Base-by-base conservation (phyloP, 2,888 invertebrate genomes). In the Luperina testacea region DNA sequence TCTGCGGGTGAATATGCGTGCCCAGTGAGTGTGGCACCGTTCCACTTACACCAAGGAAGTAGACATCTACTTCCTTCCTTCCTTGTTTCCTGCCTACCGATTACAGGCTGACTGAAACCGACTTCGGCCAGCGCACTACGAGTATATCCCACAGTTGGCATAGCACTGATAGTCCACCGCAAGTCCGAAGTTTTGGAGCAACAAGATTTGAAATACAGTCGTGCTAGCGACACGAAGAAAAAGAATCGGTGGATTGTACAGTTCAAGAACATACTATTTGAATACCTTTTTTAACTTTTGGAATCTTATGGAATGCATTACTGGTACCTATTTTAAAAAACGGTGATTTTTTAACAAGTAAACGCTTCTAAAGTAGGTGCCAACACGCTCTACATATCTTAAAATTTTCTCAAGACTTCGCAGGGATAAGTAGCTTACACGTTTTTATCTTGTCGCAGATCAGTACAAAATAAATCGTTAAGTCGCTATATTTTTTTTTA, bases 401-500 rank as follows among this genome's bases (percentile, higher is more conserved):
- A 63, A 0, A 70, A 57, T 79, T 72, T 51, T 59, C 42, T 70
- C 42, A 27, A 7, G 17, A n/a, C n/a, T 61, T 27, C 15, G 3
- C 27, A 59, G 48, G 65, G 51, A 53, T 72, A 83, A 67, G 63
- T 64, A 53, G 57, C 42, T 27, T 15, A 67, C 11, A 48, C 27
- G 24, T 59, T 71, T 79, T 72, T 59, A 7, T 80, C 24, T 68
- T 27, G 42, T 76, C 45, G 3, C 32, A 68, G 73, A 80, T 67
- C 48, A 69, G 51, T 59, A 63, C 32, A 64, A 73, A 83, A 76
- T 11, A 71, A 83, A 76, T 74, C 53, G 70, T 68, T 74, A 72
- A 64, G 65, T 67, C 20, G 57, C 27, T 76, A 65, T 83, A 73
- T 79, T 76, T 68, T 76, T 68, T 70, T 83, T 83, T 45, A 38